These are phyloP conservation scores for Rhinolophus sinicus DNA, from an alignment of 2,113 vertebrate genomes.

Conservation along the genomic window DNA sequence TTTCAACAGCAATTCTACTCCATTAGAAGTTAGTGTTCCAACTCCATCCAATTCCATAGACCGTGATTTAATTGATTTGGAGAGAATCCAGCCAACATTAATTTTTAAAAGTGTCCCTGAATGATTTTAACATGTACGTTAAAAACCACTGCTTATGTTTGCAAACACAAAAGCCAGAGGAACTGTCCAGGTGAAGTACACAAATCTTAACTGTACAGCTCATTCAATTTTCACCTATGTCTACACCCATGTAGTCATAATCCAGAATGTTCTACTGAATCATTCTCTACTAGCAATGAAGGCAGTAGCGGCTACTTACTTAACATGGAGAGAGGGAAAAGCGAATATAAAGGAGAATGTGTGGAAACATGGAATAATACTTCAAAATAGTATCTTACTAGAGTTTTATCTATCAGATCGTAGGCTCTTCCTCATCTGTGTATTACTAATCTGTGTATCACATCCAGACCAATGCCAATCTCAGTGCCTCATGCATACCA, in stretches of 20 bases:
- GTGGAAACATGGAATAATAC: background rate
- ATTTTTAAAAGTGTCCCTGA: background rate
- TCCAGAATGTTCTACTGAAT: background rate
- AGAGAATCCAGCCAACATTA: background rate
- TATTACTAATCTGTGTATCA: background rate
- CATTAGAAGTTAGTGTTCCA: background rate
- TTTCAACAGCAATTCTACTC: background rate
- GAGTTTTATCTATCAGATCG: background rate
- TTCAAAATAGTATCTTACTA: background rate
- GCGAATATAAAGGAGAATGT: background rate
- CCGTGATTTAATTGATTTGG: background rate
- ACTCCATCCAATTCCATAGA: background rate
- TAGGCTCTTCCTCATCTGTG: background rate
- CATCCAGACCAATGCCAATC: too few species aligned
- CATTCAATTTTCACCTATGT: background rate
- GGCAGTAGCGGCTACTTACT: background rate
- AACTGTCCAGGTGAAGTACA: background rate
- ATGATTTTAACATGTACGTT: background rate
- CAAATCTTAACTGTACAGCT: background rate
- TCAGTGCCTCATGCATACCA: background rate
- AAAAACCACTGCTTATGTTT: background rate
- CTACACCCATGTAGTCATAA: background rate
- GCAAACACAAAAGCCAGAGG: background rate
- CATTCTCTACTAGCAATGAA: background rate
- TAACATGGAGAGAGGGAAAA: background rate